Base-by-base conservation (phyloP, 2,113 vertebrate species). In the Alligator mississippiensis region DNA sequence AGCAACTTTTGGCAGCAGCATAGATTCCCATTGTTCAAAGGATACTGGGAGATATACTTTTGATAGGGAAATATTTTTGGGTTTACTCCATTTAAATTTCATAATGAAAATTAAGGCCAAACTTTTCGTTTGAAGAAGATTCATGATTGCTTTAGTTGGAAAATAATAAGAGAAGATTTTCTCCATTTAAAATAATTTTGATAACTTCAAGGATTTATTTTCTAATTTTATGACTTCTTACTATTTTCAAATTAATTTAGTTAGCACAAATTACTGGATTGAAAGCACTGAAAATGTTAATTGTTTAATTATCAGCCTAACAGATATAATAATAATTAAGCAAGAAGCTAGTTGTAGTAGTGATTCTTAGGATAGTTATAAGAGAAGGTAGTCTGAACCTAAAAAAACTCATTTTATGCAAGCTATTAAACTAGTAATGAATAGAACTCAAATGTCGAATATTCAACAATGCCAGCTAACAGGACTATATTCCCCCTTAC, bases 21-120 rank as follows among this genome's bases (percentile, higher is more conserved):
- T 87, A 85, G 92, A 87, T 90, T 90, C 54, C 60, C 25, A 24
- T 80, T 93, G 75, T 88, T 94, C 58, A 81, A 10, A 25, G 15
- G 9, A 3, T 87, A 72, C 14, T 30, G 57, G 34, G 21, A 47
- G 34, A 30, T 30, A 82, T n/a, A 58, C 82, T 82, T 75, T 89
- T 91, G 72, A 59, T 18, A 78, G 34, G 4, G 47, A 12, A 92
- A 47, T 63, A 78, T 30, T 78, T 80, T 47, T 59, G 63, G 1
- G 2, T 77, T 92, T 89, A 13, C 16, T 91, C 58, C 10, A 77
- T 30, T 64, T 89, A 80, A 86, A 60, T 13, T 82, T 74, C 85
- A 66, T 68, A 68, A 4, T 60, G 28, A 87, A 38, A 19, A 72
- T 60, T 7, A 34, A 4, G 47, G 85, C 14, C 9, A 88, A 70